Evolutionary conservation across 1,140 invertebrate genomes (phyloP).

Genomic region (Sesamia nonagrioides): DNA sequence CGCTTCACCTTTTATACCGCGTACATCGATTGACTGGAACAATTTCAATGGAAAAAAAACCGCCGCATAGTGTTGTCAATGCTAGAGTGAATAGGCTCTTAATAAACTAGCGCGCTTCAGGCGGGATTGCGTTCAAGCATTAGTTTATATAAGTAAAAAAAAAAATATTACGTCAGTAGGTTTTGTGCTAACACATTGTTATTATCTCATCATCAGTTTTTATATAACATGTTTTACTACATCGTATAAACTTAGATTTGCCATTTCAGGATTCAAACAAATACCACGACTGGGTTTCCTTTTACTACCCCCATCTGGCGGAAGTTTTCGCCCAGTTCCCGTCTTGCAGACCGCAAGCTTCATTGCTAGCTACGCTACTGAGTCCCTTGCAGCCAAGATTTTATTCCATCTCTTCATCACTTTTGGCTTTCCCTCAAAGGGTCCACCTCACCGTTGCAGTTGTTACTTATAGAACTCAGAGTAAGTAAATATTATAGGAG

Average conservation of each 20-base stretch:
- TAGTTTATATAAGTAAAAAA: no score
- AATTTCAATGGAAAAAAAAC: no score
- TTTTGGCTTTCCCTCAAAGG: slow-evolving; percentile 90
- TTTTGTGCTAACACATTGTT: not conserved
- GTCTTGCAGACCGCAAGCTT: slow-evolving; percentile 93
- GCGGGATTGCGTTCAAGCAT: no score
- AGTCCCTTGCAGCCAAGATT: slow-evolving; percentile 96
- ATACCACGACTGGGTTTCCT: slow-evolving; percentile 98
- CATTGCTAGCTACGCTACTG: slow-evolving; percentile 94
- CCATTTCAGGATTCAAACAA: slow-evolving; percentile 92
- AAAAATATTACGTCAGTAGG: not conserved
- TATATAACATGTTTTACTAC: not conserved
- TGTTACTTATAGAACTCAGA: slow-evolving; percentile 94
- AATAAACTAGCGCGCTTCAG: no score
- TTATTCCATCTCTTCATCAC: slow-evolving; percentile 98
- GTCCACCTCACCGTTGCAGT: slow-evolving; percentile 98
- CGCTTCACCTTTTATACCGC: no score
- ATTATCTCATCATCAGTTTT: not conserved
- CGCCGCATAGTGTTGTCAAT: no score
- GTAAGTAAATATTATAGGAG: slow-evolving; percentile 81
- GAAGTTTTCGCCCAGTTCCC: slow-evolving; percentile 96
- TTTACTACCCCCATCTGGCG: slow-evolving; percentile 93
- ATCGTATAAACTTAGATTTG: not conserved
- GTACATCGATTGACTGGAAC: no score
- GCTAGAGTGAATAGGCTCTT: no score